phyloP scores from a whole-genome alignment of 2,113 vertebrate species.

The Theropithecus gelada region DNA sequence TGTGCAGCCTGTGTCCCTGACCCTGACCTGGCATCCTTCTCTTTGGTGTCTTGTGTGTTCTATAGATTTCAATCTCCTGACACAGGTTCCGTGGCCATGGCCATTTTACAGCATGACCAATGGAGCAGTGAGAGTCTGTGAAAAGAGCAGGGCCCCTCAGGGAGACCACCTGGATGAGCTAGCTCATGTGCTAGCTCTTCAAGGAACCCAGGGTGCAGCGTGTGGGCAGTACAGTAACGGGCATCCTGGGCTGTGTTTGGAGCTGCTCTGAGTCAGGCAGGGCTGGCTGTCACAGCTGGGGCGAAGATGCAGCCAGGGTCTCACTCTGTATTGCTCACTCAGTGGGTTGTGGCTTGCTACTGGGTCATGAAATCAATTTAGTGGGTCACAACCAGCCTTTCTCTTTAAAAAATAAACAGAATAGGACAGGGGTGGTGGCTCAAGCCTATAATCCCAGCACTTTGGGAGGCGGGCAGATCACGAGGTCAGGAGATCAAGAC shows the following conservation, averaged over 20 bases:
- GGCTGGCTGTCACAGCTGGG: background rate
- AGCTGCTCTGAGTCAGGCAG: background rate
- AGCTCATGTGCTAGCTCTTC: background rate
- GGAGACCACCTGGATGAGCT: background rate
- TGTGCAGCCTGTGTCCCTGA: background rate
- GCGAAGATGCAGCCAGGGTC: background rate
- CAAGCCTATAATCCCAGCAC: too few species aligned
- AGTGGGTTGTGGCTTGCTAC: background rate
- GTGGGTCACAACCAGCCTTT: background rate
- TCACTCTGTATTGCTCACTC: background rate
- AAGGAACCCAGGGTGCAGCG: rapidly evolving
- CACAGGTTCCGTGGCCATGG: background rate
- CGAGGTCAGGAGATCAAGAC: too few species aligned
- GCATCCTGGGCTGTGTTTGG: background rate
- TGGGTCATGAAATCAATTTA: background rate
- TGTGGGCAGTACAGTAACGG: background rate
- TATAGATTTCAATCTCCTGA: background rate
- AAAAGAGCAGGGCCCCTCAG: background rate
- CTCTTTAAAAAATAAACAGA: slow-evolving; percentile 28
- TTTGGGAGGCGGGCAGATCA: too few species aligned
- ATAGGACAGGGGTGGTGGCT: background rate
- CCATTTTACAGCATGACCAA: background rate
- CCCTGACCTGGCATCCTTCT: background rate
- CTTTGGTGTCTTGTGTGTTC: background rate
- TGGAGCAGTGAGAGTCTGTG: background rate